Conservation (phyloP, 2,888 invertebrate species). For the Oithona nana region DNA sequence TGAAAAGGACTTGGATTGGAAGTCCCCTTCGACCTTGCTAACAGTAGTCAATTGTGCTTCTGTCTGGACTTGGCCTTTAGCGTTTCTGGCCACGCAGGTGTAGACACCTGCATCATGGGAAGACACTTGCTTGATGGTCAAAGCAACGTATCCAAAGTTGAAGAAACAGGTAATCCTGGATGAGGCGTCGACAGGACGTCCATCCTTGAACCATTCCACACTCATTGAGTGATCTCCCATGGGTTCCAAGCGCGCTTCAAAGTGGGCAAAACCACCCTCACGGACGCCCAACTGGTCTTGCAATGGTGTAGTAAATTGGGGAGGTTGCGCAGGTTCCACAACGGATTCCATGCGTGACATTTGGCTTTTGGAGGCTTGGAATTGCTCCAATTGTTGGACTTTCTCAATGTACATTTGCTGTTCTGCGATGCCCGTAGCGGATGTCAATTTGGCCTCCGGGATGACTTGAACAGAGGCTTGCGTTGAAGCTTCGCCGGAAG, state of each 20-base stretch:
- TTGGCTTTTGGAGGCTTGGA: constrained; percentile 53
- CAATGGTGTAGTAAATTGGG: constrained; percentile 72
- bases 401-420: constrained; percentile 77
- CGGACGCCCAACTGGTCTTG: constrained; percentile 59
- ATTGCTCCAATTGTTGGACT: constrained; percentile 73
- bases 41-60: constrained; percentile 61
- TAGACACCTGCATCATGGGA: constrained; percentile 74
- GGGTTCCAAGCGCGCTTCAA: constrained; percentile 84
- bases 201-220: constrained; percentile 85
- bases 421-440: constrained; percentile 65
- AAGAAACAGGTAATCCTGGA: constrained; percentile 81
- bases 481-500: constrained; percentile 72
- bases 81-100: constrained; percentile 68
- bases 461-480: constrained; percentile 35
- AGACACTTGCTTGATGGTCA: constrained; percentile 77
- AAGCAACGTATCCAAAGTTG: constrained; percentile 82
- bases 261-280: constrained; percentile 85
- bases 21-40: constrained; percentile 56
- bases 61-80: constrained; percentile 64
- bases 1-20: constrained; percentile 77
- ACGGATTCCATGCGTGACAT: constrained; percentile 58
- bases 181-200: constrained; percentile 67
- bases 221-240: constrained; percentile 69
- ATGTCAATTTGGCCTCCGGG: background rate
- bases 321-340: constrained; percentile 55